Evolutionary conservation across 2,888 invertebrate genomes (phyloP), one percentile per base, ranked within the genome.

Genomic region (Salpingus planirostris): DNA sequence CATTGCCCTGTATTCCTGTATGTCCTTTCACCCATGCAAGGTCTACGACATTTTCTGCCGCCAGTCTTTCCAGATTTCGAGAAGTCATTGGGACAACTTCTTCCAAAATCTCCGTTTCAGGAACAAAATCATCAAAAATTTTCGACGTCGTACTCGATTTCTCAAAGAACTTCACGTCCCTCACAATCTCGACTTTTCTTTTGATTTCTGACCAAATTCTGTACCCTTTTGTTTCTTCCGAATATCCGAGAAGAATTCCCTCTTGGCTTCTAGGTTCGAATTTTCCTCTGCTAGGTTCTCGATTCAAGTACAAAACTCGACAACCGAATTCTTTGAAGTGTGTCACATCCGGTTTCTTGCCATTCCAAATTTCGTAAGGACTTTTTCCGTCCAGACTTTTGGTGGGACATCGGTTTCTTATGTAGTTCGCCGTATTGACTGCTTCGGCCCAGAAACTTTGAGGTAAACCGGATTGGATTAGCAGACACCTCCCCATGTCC

Each of bases 381-480:
- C 49, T 54, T 34, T 35, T 43, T 5, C 42, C 46, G 7, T 35
- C 21, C 3, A 47, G 24, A 3, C 31, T 34, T 21, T 24, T 49
- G n/a, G 50, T 48, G n/a, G 49, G 46, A 18, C 46, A 41, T 24
- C 59, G 32, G 30, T 61, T 62, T 21, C 44, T 33, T 4, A 59
- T 28, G 28, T 57, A 57, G 15, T 52, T 50, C 6, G 56, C 52
- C 7, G 49, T 52, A 18, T 40, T 42, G 6, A 57, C 40, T 2
- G 59, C 60, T 34, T 61, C 59, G 3, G 51, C 53, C 57, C 59
- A 62, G 24, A 57, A 49, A 7, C 8, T 26, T 12, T 36, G 11
- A 12, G 48, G 42, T 11, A 55, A 29, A 8, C 38, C 40, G 3
- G 51, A 36, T n/a, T 56, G 35, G 1, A 44, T 25, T 10, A 63